Percentiles rank a stretch among this genome's conserved stretches.
Evolutionary conservation across 2,888 invertebrate species (phyloP).

Genomic region (Ichneumoninae sp.): DNA sequence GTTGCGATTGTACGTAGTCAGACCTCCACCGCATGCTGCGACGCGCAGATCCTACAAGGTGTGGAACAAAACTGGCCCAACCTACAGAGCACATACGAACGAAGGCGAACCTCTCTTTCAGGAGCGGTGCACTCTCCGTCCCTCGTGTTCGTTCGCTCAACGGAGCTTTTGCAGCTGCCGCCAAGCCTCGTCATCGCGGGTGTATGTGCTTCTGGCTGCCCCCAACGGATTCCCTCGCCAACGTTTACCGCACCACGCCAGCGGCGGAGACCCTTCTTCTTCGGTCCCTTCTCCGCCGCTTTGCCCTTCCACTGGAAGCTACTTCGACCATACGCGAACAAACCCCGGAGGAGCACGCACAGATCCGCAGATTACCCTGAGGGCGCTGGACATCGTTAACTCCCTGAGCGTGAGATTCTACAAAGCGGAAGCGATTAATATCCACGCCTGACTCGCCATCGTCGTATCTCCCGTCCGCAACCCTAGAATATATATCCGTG

Average conservation of each 20-base stretch:
- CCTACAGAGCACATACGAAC: conserved; percentile 28
- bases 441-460: conserved; percentile 65
- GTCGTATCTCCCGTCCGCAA: conserved; percentile 52
- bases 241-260: conserved; percentile 39
- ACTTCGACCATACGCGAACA: conserved; percentile 63
- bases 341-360: conserved; percentile 43
- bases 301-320: conserved; percentile 34
- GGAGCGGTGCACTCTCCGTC: conserved; percentile 39
- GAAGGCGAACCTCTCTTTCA: conserved; percentile 13
- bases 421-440: conserved; percentile 69
- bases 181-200: conserved; percentile 75
- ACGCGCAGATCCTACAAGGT: conserved; percentile 10
- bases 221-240: conserved; percentile 75
- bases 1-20: conserved; percentile 23
- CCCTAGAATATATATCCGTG: conserved; percentile 23
- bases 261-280: conserved; percentile 52
- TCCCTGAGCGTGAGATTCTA: conserved; percentile 65
- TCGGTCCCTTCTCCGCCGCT: conserved; percentile 32
- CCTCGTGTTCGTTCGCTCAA: conserved; percentile 38
- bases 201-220: conserved; percentile 60
- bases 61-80: conserved; percentile 30
- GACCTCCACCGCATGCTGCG: conserved; percentile 33
- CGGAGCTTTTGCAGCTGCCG: conserved; percentile 47
- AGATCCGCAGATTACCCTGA: conserved; percentile 62
- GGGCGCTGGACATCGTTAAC: conserved; percentile 63